Evolutionary conservation across 2,797 vertebrate genomes (phyloP).

Genomic region (Hypotaenidia philippensis): DNA sequence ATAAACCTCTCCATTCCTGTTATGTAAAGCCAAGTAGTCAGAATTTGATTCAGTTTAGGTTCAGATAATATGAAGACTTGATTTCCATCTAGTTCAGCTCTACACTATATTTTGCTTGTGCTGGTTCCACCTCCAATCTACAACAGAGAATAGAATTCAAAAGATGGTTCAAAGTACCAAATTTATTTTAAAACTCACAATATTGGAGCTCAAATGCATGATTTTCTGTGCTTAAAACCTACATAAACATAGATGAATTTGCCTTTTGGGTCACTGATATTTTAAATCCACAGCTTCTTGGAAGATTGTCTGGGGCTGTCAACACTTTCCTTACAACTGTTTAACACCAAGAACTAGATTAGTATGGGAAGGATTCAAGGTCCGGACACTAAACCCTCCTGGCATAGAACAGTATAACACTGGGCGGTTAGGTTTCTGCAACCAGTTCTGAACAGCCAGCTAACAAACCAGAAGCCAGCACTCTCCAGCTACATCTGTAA

Average conservation of each 20-base stretch:
- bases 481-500: background rate
- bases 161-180: background rate
- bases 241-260: background rate
- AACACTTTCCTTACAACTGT: background rate
- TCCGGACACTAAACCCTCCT: background rate
- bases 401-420: background rate
- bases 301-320: background rate
- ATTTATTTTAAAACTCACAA: background rate
- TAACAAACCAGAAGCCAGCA: background rate
- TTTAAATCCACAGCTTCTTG: background rate
- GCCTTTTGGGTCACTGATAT: background rate
- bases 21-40: background rate
- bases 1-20: background rate
- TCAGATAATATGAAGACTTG: background rate
- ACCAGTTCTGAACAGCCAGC: background rate
- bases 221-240: background rate
- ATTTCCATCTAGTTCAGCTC: background rate
- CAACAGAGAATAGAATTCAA: background rate
- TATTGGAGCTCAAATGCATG: background rate
- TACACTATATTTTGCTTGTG: background rate
- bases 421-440: background rate
- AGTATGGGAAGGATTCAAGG: background rate
- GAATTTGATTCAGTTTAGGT: background rate
- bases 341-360: background rate
- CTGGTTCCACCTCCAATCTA: background rate